A percentile compares a stretch with the other conserved stretches of the same genome.
phyloP scores from a whole-genome alignment of 2,797 vertebrate species.

The Hydrolagus colliei region DNA sequence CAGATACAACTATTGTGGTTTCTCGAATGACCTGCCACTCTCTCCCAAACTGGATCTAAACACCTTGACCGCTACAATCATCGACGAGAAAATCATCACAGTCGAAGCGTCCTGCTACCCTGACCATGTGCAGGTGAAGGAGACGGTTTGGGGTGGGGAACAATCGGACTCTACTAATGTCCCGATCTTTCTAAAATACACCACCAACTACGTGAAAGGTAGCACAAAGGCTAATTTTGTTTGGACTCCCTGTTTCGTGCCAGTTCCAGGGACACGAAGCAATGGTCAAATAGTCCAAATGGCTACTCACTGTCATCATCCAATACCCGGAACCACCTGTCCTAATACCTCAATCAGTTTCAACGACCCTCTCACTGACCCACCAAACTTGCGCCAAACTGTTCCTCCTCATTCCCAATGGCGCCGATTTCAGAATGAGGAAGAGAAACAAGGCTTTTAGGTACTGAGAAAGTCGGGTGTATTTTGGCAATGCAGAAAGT shows the following conservation, averaged over 20 bases:
- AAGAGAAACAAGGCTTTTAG: background rate
- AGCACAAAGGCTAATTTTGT: background rate
- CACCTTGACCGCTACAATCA: background rate
- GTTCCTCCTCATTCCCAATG: background rate
- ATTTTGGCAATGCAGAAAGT: background rate
- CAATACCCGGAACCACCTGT: background rate
- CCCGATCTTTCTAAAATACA: slow-evolving; percentile 15
- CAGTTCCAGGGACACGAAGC: background rate
- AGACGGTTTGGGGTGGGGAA: background rate
- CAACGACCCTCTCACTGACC: background rate
- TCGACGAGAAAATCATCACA: slow-evolving; percentile 17
- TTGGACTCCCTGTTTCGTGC: background rate
- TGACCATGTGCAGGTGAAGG: background rate
- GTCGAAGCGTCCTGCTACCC: background rate
- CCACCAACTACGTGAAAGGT: background rate
- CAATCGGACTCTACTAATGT: background rate
- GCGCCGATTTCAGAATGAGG: background rate
- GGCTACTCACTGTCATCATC: background rate
- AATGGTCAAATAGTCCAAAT: background rate
- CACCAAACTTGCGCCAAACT: background rate
- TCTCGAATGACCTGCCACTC: slow-evolving; percentile 4
- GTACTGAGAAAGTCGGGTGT: background rate
- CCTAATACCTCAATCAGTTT: background rate
- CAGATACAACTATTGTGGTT: slow-evolving; percentile 24
- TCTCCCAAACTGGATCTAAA: background rate